phyloP scores from a whole-genome alignment of 2,113 vertebrate genomes.

The Narcine bancroftii region DNA sequence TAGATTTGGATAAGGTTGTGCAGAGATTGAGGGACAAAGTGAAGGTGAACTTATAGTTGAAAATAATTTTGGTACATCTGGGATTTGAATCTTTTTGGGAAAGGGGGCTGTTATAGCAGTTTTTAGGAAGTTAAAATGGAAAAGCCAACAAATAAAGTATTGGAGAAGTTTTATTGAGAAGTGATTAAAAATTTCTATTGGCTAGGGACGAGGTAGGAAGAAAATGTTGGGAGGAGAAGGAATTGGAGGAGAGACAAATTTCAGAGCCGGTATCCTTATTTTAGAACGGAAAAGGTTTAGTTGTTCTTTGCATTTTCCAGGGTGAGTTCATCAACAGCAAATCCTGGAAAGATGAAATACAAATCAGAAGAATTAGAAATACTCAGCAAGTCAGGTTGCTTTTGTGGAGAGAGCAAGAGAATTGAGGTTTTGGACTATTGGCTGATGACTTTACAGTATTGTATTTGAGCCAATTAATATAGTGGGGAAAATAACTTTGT shows the following conservation, averaged over 20 bases:
- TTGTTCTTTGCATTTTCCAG: neutral
- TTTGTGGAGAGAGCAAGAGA: no score
- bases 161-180: neutral
- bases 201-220: neutral
- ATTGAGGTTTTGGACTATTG: no score
- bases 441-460: no score
- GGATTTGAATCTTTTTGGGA: no score
- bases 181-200: neutral
- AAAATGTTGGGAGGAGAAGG: neutral
- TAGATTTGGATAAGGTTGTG: neutral
- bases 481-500: no score
- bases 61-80: no score
- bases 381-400: no score
- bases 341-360: no score
- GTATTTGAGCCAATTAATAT: no score
- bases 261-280: neutral
- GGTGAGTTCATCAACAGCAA: no score
- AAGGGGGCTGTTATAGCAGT: no score
- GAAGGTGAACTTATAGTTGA: neutral
- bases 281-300: neutral
- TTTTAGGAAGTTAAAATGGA: neutral
- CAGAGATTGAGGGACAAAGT: neutral
- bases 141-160: neutral
- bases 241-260: neutral
- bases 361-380: no score